These are phyloP conservation scores for Phymanthus crucifer DNA, from an alignment of 92 coral and sea anemone genomes.

Conservation along the genomic window DNA sequence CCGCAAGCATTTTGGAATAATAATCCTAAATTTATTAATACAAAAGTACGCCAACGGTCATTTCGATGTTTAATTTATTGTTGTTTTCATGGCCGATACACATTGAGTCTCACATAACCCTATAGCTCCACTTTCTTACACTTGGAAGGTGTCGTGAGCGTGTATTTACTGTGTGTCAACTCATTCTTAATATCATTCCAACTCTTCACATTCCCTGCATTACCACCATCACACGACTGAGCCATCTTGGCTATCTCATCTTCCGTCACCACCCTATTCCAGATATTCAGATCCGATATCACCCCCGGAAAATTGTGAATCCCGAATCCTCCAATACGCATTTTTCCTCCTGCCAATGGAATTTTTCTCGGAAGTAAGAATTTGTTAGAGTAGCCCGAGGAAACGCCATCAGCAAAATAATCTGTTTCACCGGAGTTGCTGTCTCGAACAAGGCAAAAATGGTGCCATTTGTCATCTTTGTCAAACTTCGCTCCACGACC, in stretches of 20 bases:
- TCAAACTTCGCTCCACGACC: not conserved
- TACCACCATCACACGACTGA: not conserved
- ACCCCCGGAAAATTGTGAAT: not conserved
- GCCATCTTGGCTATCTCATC: constrained; percentile 6
- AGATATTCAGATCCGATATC: constrained; percentile 9
- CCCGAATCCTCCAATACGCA: not conserved
- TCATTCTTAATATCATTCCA: not conserved
- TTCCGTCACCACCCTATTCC: constrained; percentile 1
- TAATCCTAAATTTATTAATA: too few species aligned
- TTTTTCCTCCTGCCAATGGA: not conserved
- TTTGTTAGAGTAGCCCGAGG: not conserved
- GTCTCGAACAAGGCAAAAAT: not conserved
- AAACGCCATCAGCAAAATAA: not conserved
- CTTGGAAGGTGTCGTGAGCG: not conserved
- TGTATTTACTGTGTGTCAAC: not conserved
- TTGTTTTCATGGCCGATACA: too few species aligned
- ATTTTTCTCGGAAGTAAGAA: not conserved
- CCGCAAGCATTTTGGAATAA: too few species aligned
- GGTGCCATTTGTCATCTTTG: constrained; percentile 2
- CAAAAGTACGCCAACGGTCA: too few species aligned
- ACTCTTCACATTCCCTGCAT: not conserved
- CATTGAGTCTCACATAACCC: too few species aligned
- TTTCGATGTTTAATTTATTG: too few species aligned
- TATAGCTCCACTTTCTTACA: not conserved
- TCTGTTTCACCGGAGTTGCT: not conserved